Conservation (phyloP, 2,888 invertebrate species). For the Drosophila greeni region DNA sequence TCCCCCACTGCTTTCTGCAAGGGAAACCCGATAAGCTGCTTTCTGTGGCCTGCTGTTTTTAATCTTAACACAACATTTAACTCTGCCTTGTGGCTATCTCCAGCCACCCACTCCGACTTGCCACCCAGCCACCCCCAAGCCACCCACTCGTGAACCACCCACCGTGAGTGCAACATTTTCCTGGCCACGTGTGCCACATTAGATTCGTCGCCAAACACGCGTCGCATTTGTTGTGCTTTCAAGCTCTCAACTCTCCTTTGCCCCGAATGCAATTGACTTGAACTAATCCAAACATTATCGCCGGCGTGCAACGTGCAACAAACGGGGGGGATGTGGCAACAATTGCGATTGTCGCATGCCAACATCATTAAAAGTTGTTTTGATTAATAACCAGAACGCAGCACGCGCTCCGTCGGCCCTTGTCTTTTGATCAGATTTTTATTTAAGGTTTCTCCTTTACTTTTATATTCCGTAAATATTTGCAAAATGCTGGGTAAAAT, state of each 20-base stretch:
- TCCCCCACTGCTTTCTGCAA: conserved; percentile 18
- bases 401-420: conserved; percentile 48
- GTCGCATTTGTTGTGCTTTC: conserved; percentile 38
- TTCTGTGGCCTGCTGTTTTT: conserved; percentile 60
- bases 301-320: conserved; percentile 56
- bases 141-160: conserved; percentile 43
- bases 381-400: conserved; percentile 66
- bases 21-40: conserved; percentile 58
- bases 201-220: conserved; percentile 71
- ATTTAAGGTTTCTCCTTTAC: background rate
- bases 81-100: conserved; percentile 58
- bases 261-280: conserved; percentile 76
- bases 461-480: conserved; percentile 56
- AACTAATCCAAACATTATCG: conserved; percentile 76
- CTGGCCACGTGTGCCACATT: conserved; percentile 73
- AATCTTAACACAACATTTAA: conserved; percentile 73
- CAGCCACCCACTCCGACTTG: conserved; percentile 11
- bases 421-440: conserved; percentile 54
- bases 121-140: conserved; percentile 26
- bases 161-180: conserved; percentile 50
- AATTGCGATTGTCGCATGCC: conserved; percentile 51
- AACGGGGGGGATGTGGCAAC: conserved; percentile 30
- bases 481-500: conserved; percentile 49
- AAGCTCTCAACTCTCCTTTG: conserved; percentile 28
- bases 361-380: conserved; percentile 70